Conservation (phyloP, 1,140 invertebrate genomes). For the Helicoverpa zea region DNA sequence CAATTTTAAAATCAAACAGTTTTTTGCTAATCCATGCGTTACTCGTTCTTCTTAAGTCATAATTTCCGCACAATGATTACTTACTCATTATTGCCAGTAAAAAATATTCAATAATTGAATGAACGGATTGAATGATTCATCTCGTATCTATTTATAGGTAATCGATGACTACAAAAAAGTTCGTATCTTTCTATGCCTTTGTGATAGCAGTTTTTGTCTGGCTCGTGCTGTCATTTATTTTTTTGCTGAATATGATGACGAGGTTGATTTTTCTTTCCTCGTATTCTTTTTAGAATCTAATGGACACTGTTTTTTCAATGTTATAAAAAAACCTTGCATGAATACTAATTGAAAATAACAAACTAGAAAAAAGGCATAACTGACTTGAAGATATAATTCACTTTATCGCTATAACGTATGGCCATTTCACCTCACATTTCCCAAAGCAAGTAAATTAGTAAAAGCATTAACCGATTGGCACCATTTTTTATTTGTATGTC, state of each 20-base stretch:
- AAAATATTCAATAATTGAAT: constrained; percentile 50
- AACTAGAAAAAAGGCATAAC: too few species aligned
- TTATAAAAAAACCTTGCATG: too few species aligned
- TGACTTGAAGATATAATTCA: too few species aligned
- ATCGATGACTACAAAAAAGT: constrained; percentile 11
- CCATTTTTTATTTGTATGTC: constrained; percentile 25
- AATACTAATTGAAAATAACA: too few species aligned
- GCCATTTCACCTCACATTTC: not conserved
- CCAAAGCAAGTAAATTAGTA: constrained; percentile 6
- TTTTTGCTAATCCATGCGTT: constrained; percentile 9
- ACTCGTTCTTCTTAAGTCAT: not conserved
- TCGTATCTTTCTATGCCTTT: not conserved
- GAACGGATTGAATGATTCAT: constrained; percentile 39
- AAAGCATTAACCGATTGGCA: constrained; percentile 20
- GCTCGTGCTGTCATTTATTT: not conserved
- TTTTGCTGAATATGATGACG: not conserved
- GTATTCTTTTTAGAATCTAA: not conserved
- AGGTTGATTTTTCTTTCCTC: not conserved
- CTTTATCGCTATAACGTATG: not conserved
- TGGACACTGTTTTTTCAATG: too few species aligned
- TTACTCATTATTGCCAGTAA: constrained; percentile 37
- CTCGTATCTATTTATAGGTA: constrained; percentile 33
- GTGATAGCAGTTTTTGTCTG: not conserved
- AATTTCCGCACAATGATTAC: constrained; percentile 21
- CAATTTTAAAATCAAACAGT: constrained; percentile 9